phyloP scores from a whole-genome alignment of 2,797 vertebrate genomes.

The Sebastes hubbsi region DNA sequence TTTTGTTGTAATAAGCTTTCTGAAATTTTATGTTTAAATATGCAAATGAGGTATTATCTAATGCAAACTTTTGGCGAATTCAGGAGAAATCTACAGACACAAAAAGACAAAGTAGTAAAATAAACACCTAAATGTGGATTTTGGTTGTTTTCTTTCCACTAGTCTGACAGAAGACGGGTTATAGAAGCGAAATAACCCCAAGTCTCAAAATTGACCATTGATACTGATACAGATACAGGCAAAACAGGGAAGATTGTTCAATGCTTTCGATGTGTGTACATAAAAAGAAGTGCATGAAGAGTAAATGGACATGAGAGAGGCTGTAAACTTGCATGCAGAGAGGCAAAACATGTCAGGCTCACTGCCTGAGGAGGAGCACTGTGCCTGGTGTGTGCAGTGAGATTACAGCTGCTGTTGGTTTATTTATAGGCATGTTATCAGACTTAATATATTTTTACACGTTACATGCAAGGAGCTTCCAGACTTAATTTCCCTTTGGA shows the following conservation, averaged over 20 bases:
- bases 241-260: not conserved
- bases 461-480: not conserved
- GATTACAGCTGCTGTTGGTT: not conserved
- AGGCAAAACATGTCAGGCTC: not conserved
- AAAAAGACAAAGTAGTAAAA: no score
- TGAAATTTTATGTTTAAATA: not conserved
- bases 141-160: no score
- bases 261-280: not conserved
- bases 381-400: not conserved
- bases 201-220: no score
- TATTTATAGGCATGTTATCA: slow-evolving; percentile 1
- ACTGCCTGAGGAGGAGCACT: not conserved
- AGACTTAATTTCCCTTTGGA: not conserved
- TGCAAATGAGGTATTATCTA: no score
- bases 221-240: no score
- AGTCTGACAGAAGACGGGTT: no score
- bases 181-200: no score
- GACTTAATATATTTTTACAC: not conserved
- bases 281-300: not conserved
- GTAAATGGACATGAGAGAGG: not conserved
- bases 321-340: not conserved
- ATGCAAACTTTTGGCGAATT: not conserved
- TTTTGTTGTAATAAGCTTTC: no score
- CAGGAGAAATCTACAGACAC: no score
- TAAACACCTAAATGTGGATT: no score